These are phyloP conservation scores for Rotaria magnacalcarata DNA, from an alignment of 2,888 invertebrate species.

Conservation along the genomic window DNA sequence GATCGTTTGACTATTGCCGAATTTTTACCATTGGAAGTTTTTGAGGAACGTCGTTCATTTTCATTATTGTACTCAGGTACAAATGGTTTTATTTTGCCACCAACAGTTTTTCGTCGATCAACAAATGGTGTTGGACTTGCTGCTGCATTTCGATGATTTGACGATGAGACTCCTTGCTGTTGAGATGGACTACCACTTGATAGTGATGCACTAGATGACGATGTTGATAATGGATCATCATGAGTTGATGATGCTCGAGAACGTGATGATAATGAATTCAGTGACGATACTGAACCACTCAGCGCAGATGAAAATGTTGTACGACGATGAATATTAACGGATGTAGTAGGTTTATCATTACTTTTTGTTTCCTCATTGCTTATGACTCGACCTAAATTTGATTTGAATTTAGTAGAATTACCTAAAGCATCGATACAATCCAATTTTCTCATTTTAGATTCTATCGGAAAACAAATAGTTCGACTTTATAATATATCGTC, in stretches of 20 bases:
- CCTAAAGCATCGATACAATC: not conserved
- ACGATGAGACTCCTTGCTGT: not conserved
- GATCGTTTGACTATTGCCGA: not conserved
- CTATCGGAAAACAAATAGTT: too few relatives aligned
- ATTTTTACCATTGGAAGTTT: not conserved
- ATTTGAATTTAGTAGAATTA: not conserved
- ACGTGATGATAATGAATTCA: not conserved
- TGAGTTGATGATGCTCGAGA: not conserved
- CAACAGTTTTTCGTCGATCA: not conserved
- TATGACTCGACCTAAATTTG: not conserved
- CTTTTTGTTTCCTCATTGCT: not conserved
- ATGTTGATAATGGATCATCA: constrained; percentile 8
- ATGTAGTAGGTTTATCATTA: not conserved
- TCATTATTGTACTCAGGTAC: not conserved
- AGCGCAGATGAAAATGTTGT: not conserved
- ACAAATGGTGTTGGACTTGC: not conserved
- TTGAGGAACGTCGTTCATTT: not conserved
- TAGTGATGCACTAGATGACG: constrained; percentile 17
- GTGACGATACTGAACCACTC: constrained; percentile 9
- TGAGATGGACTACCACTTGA: not conserved
- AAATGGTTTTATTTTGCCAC: not conserved
- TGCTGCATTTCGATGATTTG: not conserved
- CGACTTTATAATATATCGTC: too few relatives aligned
- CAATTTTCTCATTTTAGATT: too few relatives aligned
- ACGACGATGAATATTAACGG: not conserved